phyloP scores from a whole-genome alignment of 2,888 invertebrate genomes.

The Exocentrus adspersus region DNA sequence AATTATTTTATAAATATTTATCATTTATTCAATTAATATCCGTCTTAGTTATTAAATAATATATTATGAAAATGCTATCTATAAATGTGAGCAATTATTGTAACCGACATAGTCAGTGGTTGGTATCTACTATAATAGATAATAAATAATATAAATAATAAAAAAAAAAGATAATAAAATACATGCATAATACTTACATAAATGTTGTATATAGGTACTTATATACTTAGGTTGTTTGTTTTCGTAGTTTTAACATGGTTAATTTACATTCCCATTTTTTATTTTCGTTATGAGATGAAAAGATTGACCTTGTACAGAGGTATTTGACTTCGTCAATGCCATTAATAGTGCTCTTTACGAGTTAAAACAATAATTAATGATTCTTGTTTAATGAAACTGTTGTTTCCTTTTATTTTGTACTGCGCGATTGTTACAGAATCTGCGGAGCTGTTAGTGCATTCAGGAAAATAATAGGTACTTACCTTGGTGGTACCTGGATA shows the following conservation, averaged over 20 bases:
- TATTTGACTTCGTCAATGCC: slow-evolving; percentile 24
- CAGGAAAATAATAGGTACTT: no score
- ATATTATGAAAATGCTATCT: neutral
- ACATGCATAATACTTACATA: no score
- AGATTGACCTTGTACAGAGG: slow-evolving; percentile 25
- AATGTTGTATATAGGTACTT: neutral
- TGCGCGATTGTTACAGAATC: neutral
- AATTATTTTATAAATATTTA: neutral
- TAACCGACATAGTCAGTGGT: neutral
- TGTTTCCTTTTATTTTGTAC: slow-evolving; percentile 2
- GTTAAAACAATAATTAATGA: slow-evolving; percentile 13
- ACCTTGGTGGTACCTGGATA: no score
- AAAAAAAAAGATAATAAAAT: no score
- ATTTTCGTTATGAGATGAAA: slow-evolving; percentile 18
- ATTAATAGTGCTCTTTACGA: slow-evolving; percentile 9
- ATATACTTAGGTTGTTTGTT: slow-evolving; percentile 3
- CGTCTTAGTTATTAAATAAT: neutral
- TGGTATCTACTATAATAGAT: neutral
- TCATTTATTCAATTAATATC: neutral
- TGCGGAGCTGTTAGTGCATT: neutral
- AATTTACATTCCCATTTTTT: slow-evolving; percentile 23
- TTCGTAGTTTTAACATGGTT: slow-evolving; percentile 17
- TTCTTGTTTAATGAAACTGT: slow-evolving; percentile 12
- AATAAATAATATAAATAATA: neutral
- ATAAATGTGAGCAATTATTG: no score